Evolutionary conservation across 2,113 vertebrate genomes (phyloP).

Genomic region (Heterocephalus glaber): DNA sequence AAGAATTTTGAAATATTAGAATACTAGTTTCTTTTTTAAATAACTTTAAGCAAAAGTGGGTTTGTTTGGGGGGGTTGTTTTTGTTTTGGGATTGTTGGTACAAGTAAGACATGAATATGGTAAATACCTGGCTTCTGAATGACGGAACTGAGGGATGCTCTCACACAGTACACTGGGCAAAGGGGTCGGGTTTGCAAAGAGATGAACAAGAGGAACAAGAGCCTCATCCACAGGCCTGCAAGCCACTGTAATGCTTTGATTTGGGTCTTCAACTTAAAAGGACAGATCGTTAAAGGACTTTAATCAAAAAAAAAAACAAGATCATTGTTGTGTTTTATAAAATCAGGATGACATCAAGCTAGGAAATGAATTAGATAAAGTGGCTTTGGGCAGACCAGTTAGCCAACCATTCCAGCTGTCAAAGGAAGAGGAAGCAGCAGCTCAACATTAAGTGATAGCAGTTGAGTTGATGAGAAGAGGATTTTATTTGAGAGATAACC

Average conservation of each 20-base stretch:
- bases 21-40: constrained; percentile 32
- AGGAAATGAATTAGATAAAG: not conserved
- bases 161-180: not conserved
- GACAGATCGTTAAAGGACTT: not conserved
- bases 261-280: not conserved
- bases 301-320: not conserved
- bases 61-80: not conserved
- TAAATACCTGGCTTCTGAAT: constrained; percentile 18
- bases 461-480: not conserved
- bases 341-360: not conserved
- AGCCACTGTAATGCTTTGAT: not conserved
- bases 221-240: not conserved
- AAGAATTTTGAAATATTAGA: constrained; percentile 8
- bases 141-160: not conserved
- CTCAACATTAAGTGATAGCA: not conserved
- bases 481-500: not conserved
- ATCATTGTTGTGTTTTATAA: not conserved
- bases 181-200: not conserved
- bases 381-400: not conserved
- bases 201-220: not conserved
- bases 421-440: not conserved
- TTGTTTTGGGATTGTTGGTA: not conserved
- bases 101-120: not conserved
- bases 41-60: not conserved
- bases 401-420: not conserved